Percentiles rank a stretch among this genome's conserved stretches.
Conservation (phyloP, 2,888 invertebrate genomes). For the Dryococelus australis region DNA sequence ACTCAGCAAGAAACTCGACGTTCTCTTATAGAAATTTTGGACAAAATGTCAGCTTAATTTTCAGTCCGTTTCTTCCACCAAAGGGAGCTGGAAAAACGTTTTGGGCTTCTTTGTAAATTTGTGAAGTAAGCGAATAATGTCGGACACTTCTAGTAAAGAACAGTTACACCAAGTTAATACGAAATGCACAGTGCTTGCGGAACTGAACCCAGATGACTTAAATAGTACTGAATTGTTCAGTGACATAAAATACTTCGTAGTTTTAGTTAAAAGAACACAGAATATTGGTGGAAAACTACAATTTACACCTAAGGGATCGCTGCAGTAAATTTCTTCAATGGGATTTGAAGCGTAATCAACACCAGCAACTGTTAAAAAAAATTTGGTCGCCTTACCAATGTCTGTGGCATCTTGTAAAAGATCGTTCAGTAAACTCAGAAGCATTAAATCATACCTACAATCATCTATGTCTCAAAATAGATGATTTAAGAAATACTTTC, state of each 20-base stretch:
- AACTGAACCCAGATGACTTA: background rate
- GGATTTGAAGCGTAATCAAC: background rate
- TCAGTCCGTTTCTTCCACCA: slow-evolving; percentile 18
- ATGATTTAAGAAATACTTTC: background rate
- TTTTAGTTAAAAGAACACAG: background rate
- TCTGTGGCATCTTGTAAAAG: slow-evolving; percentile 17
- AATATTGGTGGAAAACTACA: background rate
- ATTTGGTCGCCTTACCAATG: background rate
- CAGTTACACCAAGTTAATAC: background rate
- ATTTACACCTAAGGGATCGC: background rate
- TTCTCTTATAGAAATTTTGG: slow-evolving; percentile 18
- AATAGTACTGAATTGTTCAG: background rate
- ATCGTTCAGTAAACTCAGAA: background rate
- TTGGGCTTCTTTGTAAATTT: slow-evolving; percentile 13
- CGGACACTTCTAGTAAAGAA: background rate
- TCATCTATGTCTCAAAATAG: slow-evolving; percentile 2
- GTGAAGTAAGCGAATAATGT: background rate
- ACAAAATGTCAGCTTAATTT: background rate
- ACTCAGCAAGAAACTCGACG: background rate
- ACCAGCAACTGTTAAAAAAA: background rate
- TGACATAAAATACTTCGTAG: background rate
- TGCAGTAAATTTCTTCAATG: background rate
- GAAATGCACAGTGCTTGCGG: background rate
- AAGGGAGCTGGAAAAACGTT: background rate
- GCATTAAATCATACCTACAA: background rate